Percentiles rank a stretch among this genome's conserved stretches.
phyloP scores from a whole-genome alignment of 2,797 vertebrate species.

The Phrynocephalus forsythii region DNA sequence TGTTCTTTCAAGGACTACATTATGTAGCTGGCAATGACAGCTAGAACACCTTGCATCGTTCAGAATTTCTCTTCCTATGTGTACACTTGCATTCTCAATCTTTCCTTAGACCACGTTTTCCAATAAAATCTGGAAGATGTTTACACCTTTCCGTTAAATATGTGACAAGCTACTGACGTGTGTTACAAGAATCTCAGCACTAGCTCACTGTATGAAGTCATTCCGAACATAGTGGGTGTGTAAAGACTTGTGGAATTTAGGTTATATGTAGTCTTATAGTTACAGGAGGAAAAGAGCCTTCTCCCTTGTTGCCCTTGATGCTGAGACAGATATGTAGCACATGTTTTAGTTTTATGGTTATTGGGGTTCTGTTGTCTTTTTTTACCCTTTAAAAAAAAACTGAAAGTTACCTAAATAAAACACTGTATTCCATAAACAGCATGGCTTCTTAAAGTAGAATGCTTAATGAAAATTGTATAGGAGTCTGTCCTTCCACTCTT shows the following conservation, averaged over 20 bases:
- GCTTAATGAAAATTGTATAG: background rate
- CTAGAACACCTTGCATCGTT: constrained; percentile 18
- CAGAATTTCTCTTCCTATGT: background rate
- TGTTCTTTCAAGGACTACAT: constrained; percentile 45
- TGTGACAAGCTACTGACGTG: background rate
- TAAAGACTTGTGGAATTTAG: constrained; percentile 48
- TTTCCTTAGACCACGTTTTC: background rate
- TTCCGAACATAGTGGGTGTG: background rate
- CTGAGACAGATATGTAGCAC: constrained; percentile 62
- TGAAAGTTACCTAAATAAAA: constrained; percentile 22
- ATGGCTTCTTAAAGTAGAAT: background rate
- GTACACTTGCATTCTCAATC: constrained; percentile 8
- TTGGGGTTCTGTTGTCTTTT: background rate
- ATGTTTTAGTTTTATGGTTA: constrained; percentile 48
- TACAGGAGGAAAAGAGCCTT: constrained; percentile 38
- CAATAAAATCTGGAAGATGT: constrained; percentile 35
- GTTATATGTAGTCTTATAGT: constrained; percentile 33
- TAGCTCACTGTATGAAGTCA: constrained; percentile 7
- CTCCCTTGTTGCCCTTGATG: constrained; percentile 35
- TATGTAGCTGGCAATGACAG: constrained; percentile 19
- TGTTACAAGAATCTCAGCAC: constrained; percentile 27
- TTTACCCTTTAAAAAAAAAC: constrained; percentile 31
- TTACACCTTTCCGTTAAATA: constrained; percentile 40
- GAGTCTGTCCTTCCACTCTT: background rate
- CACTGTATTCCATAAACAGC: constrained; percentile 13